Percentiles rank a stretch among this genome's conserved stretches.
These are phyloP conservation scores for Dermolepida albohirtum DNA, from an alignment of 2,888 invertebrate genomes.

Conservation along the genomic window DNA sequence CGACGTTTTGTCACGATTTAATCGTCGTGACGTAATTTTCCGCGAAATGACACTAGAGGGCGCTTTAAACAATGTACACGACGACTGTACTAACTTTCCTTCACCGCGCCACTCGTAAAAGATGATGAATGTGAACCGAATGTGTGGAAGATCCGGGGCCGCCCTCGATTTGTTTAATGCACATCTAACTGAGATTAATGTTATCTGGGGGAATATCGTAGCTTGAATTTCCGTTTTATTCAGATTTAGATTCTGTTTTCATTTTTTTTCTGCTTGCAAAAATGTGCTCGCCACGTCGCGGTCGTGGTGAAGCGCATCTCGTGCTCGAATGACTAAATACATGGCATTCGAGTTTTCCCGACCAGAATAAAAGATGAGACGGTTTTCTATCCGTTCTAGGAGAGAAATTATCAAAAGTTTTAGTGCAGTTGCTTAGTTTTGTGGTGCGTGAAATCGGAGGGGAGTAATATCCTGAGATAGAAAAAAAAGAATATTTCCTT, in stretches of 20 bases:
- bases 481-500: too few species aligned
- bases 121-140: slow-evolving; percentile 52
- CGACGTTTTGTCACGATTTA: slow-evolving; percentile 28
- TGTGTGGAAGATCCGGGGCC: slow-evolving; percentile 51
- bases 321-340: slow-evolving; percentile 5
- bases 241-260: slow-evolving; percentile 28
- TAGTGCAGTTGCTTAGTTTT: slow-evolving; percentile 31
- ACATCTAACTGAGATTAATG: slow-evolving; percentile 63
- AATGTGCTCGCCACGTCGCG: neutral
- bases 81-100: neutral
- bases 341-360: slow-evolving; percentile 5
- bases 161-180: slow-evolving; percentile 62
- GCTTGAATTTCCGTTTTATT: slow-evolving; percentile 33
- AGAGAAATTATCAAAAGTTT: slow-evolving; percentile 27
- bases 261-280: neutral
- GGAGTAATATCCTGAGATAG: too few species aligned
- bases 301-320: neutral
- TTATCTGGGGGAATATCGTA: slow-evolving; percentile 50
- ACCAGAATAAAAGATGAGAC: neutral
- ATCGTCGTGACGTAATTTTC: slow-evolving; percentile 51
- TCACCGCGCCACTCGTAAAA: slow-evolving; percentile 1
- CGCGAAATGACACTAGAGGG: slow-evolving; percentile 30
- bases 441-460: slow-evolving; percentile 31
- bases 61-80: slow-evolving; percentile 1
- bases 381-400: neutral